Base-by-base conservation (phyloP, 2,888 invertebrate genomes). In the Volucella zonaria region DNA sequence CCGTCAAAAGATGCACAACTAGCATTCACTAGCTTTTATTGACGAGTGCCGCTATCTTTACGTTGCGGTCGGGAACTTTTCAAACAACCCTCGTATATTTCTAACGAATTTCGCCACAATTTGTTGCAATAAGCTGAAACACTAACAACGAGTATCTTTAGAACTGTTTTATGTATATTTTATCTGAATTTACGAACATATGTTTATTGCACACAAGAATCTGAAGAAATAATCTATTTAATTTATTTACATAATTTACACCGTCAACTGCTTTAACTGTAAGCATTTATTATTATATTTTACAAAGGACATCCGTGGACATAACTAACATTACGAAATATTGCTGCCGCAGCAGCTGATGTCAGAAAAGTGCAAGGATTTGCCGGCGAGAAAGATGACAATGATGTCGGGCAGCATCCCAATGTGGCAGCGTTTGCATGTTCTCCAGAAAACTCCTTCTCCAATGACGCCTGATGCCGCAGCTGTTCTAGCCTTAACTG, bases 401-500 rank as follows among this genome's bases (percentile, higher is more conserved):
- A 64, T 1, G 92, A 90, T 58, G 90, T 89, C 15, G 92, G 91
- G 74, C 92, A 92, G 78, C 92, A 92, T 43, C 90, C 89, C 49
- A 92, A 78, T 0, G 88, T 87, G n/a, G 89, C 88, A 6, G 87
- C 88, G 1, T 86, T 87, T 1, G 88, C 82, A 85, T 89, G 90
- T 76, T 91, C 90, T 52, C 87, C 88, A 40, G 90, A 89, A 70
- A 94, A 90, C 87, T 95, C 95, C 89, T 96, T 96, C 89, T 96
- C 96, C 61, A 95, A 94, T 11, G 95, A 95, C 38, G 96, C 96
- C 90, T 97, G 96, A 89, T 97, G 96, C 0, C 97, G 95, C 8
- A 97, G 92, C 89, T 97, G 97, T 89, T 97, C 97, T 73, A 97
- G 89, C 0, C 97, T 94, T 58, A 97, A 93, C 89, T 97, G 97